Evolutionary conservation across 2,888 invertebrate species (phyloP).

Genomic region (Drosophila suboccidentalis): DNA sequence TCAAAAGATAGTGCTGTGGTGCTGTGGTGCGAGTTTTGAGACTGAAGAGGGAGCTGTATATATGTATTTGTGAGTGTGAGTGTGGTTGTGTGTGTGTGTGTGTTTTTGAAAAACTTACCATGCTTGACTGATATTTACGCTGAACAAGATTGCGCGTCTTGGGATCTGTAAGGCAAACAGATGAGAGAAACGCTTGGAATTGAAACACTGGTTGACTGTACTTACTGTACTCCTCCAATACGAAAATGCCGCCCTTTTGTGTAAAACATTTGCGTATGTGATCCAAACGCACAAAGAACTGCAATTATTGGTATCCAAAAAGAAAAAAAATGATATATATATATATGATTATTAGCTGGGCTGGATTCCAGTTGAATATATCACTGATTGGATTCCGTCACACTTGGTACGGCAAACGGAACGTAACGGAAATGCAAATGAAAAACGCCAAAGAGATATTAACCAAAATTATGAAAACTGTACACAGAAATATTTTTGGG

Average conservation of each 20-base stretch:
- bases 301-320: conserved; percentile 86
- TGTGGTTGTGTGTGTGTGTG: background rate
- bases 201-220: conserved; percentile 75
- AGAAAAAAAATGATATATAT: background rate
- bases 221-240: conserved; percentile 99
- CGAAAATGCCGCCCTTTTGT: conserved; percentile 99
- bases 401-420: conserved; percentile 22
- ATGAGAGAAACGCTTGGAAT: background rate
- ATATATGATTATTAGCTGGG: conserved; percentile 26
- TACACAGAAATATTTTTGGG: conserved; percentile 37
- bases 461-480: conserved; percentile 17
- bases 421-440: conserved; percentile 49
- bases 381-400: conserved; percentile 27
- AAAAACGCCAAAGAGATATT: conserved; percentile 19
- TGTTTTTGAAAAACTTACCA: conserved; percentile 90
- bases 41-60: conserved; percentile 3
- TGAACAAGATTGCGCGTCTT: conserved; percentile 98
- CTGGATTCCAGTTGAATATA: conserved; percentile 1
- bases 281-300: conserved; percentile 99
- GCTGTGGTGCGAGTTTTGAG: conserved; percentile 11
- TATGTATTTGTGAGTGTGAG: background rate
- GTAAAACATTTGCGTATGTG: conserved; percentile 99
- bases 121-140: conserved; percentile 98
- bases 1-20: conserved; percentile 7
- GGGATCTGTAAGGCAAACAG: conserved; percentile 91